Base-by-base conservation (phyloP, 1,140 invertebrate genomes). In the Macrosteles quadrilineatus region DNA sequence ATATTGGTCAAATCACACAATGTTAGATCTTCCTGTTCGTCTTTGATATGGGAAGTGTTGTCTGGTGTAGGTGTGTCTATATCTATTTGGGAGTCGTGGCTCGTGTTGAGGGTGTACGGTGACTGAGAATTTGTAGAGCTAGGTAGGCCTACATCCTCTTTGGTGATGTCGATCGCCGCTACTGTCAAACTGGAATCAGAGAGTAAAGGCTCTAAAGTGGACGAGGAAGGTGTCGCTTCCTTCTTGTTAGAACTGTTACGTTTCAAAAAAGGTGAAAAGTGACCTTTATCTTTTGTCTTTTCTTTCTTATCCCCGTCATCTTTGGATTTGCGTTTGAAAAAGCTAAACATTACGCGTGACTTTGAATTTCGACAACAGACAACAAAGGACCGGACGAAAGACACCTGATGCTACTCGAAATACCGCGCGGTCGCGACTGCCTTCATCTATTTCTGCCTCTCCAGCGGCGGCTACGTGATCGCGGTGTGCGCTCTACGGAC, bases 241-340 rank as follows among this genome's bases (percentile, higher is more conserved):
- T 59, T 59, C 27, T 59, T 59, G 3, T 4, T n/a, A 2, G 23
- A 23, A 17, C 27, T 36, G 23, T 45, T 36, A 32, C 53, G 53
- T 30, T 45, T 59, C 17, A 14, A 36, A n/a, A 69, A 69, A 32
- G 32, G 32, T 23, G 68, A 69, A 43, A 29, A 36, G 12, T 31
- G 19, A 2, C 50, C 31, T 69, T 64, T 63, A 14, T 62, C 47
- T 47, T 69, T 69, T 1, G 40, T 11, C 14, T 69, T 62, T 55
- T 68, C 45, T 29, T 68, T 68, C 29, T 68, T 68, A 23, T 68
- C 53, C 3, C 40, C 27, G 53, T 63, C 55, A 30, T 69, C 68
- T 62, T 69, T 69, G 0, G 68, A 69, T 69, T 69, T 69, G 19
- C 59, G 55, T 40, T 64, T 63, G 57, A 69, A 69, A 63, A 69